Percentiles rank a stretch among this genome's conserved stretches.
These are phyloP conservation scores for Betta splendens DNA, from an alignment of 2,797 vertebrate genomes.

Conservation along the genomic window DNA sequence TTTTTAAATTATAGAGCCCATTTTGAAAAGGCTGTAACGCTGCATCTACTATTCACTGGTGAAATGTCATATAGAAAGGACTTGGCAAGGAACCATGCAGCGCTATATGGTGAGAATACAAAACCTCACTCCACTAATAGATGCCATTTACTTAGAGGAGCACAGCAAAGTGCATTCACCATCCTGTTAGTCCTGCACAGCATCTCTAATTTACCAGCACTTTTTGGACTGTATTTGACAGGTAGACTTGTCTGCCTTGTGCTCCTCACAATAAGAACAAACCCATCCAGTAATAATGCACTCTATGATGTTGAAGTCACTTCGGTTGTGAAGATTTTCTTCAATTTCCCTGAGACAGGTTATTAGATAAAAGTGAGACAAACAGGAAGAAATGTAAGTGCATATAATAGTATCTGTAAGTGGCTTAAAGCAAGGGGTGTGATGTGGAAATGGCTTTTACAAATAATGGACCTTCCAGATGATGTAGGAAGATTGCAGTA, in stretches of 20 bases:
- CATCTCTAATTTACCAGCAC: constrained; percentile 43
- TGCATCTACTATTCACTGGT: constrained; percentile 1
- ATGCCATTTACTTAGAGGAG: constrained; percentile 47
- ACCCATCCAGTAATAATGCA: constrained; percentile 30
- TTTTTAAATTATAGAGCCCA: constrained; percentile 16
- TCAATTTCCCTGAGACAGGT: constrained; percentile 23
- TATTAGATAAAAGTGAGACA: constrained; percentile 31
- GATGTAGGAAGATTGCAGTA: constrained; percentile 50
- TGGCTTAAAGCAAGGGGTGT: constrained; percentile 56
- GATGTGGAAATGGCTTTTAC: constrained; percentile 69
- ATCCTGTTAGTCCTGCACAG: constrained; percentile 32
- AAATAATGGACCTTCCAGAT: constrained; percentile 75
- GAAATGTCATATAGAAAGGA: constrained; percentile 37
- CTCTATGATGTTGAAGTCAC: constrained; percentile 12
- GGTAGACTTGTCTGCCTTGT: constrained; percentile 25
- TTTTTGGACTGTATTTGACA: constrained; percentile 38
- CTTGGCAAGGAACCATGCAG: background rate
- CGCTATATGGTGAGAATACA: constrained; percentile 16
- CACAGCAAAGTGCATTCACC: constrained; percentile 37
- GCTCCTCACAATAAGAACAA: constrained; percentile 10
- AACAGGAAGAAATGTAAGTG: constrained; percentile 26
- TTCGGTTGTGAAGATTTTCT: constrained; percentile 20
- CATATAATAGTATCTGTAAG: constrained; percentile 48
- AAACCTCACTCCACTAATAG: constrained; percentile 33
- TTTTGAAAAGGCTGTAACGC: constrained; percentile 26